Conservation (phyloP, 2,113 vertebrate genomes). For the Leptodactylus fuscus region DNA sequence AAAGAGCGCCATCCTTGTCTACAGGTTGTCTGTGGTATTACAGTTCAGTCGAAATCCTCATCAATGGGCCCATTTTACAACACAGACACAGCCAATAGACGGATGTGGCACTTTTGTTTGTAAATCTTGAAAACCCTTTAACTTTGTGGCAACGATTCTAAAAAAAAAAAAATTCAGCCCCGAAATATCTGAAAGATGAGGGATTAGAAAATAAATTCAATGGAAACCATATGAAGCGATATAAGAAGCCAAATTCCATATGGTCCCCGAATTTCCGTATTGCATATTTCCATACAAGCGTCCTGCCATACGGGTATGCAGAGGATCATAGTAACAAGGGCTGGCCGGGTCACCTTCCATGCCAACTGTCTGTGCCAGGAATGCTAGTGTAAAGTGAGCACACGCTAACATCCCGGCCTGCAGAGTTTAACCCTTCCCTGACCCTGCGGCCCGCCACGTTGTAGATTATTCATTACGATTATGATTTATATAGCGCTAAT, state of each 20-base stretch:
- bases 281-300: too few species aligned
- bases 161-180: too few species aligned
- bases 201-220: too few species aligned
- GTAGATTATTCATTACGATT: not conserved
- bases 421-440: conserved; percentile 20
- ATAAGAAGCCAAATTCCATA: not conserved
- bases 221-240: too few species aligned
- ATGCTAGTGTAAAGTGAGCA: conserved; percentile 31
- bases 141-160: too few species aligned
- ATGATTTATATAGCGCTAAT: not conserved
- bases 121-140: too few species aligned
- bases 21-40: too few species aligned
- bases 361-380: conserved; percentile 11
- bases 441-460: not conserved
- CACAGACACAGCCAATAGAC: too few species aligned
- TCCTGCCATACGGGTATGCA: not conserved
- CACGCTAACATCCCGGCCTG: not conserved
- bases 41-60: too few species aligned
- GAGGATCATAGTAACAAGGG: not conserved
- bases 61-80: too few species aligned
- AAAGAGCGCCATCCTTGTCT: not conserved
- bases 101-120: too few species aligned
- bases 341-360: conserved; percentile 24
- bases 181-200: too few species aligned
- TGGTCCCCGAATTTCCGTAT: not conserved